A percentile compares a stretch with the other conserved stretches of the same genome.
phyloP scores from a whole-genome alignment of 2,797 vertebrate species.

The Hipposideros larvatus region DNA sequence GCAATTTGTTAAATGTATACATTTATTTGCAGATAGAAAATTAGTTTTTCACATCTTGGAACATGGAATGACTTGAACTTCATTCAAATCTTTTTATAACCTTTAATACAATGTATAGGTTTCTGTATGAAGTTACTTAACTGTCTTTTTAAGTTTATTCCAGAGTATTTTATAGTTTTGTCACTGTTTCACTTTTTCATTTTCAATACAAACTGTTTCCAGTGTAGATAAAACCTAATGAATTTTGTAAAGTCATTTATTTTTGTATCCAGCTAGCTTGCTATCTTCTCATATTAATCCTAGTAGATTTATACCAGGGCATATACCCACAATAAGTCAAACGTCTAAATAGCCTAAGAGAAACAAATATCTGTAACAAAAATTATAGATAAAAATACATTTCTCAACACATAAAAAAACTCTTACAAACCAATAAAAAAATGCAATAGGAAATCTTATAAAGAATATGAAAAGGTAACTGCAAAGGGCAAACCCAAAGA shows the following conservation, averaged over 20 bases:
- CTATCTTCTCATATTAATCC: neutral
- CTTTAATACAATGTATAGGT: neutral
- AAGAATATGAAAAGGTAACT: neutral
- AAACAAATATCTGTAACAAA: slow-evolving; percentile 26
- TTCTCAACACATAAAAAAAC: neutral
- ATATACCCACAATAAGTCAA: neutral
- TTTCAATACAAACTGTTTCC: slow-evolving; percentile 9
- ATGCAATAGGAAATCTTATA: neutral
- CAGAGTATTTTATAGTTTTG: neutral
- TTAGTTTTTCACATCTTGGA: neutral
- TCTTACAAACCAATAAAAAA: neutral
- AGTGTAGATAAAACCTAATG: neutral
- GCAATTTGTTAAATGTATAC: neutral
- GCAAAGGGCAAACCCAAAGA: neutral
- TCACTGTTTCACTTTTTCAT: neutral
- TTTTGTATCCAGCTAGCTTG: neutral
- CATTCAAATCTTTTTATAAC: neutral
- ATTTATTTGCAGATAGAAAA: neutral
- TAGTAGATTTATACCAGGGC: neutral
- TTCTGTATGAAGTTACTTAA: neutral
- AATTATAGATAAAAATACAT: neutral
- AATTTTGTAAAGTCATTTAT: neutral
- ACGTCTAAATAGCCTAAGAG: neutral
- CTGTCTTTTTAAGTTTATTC: neutral
- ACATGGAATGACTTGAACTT: neutral